A percentile compares a stretch with the other conserved stretches of the same genome.
Conservation (phyloP, 2,797 vertebrate species). For the Xyrichtys novacula region DNA sequence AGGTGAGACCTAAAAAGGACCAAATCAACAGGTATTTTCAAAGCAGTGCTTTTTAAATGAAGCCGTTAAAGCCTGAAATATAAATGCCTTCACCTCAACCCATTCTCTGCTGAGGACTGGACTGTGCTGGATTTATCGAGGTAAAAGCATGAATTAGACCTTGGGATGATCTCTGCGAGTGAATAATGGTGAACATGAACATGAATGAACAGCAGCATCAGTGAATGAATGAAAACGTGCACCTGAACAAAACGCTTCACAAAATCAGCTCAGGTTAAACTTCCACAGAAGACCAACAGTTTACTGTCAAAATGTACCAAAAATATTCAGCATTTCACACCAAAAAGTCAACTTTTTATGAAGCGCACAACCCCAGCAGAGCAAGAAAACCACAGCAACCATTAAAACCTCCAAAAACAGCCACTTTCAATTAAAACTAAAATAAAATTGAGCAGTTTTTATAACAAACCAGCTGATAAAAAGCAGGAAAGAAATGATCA, state of each 20-base stretch:
- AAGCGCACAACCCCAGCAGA: conserved; percentile 6
- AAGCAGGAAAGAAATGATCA: conserved; percentile 19
- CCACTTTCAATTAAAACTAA: not conserved
- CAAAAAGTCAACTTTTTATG: conserved; percentile 45
- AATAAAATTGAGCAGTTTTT: not conserved
- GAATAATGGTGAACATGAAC: not conserved
- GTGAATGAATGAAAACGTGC: conserved; percentile 11
- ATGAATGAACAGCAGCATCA: not conserved
- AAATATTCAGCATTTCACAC: not conserved
- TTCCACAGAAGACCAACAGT: not conserved
- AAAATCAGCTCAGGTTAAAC: conserved; percentile 5
- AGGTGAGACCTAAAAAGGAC: not conserved
- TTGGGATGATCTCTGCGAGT: not conserved
- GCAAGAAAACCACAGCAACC: not conserved
- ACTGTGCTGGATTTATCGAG: not conserved
- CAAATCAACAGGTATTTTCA: conserved; percentile 16
- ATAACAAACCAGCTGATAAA: not conserved
- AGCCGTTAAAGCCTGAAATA: not conserved
- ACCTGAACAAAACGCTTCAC: not conserved
- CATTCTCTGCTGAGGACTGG: not conserved
- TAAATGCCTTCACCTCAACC: not conserved
- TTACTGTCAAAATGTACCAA: not conserved
- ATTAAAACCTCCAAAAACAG: not conserved
- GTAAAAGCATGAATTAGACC: not conserved
- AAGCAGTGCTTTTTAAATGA: not conserved